Evolutionary conservation across 2,113 vertebrate genomes (phyloP).

Genomic region (Oryzias celebensis): DNA sequence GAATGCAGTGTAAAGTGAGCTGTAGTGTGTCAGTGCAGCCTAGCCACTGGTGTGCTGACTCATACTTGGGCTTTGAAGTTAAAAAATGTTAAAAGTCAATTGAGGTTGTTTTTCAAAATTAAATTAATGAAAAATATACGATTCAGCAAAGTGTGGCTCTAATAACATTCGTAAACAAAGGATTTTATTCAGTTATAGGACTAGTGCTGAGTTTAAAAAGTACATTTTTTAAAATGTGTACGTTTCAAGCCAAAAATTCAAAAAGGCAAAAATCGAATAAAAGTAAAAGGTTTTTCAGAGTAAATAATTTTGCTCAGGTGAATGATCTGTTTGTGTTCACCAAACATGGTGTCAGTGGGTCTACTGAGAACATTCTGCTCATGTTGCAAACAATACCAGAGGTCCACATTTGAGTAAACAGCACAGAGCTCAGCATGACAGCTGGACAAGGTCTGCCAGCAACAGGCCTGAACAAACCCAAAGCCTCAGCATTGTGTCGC

Average conservation of each 20-base stretch:
- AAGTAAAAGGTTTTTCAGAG: no score
- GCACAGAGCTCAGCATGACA: conserved; percentile 33
- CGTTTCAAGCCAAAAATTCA: no score
- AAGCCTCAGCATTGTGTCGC: conserved; percentile 23
- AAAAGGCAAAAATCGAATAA: no score
- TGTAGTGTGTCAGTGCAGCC: conserved; percentile 30
- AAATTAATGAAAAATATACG: conserved; percentile 22
- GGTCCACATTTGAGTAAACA: conserved; percentile 65
- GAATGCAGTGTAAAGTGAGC: conserved; percentile 48
- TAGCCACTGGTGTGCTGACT: conserved; percentile 51
- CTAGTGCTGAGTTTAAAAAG: no score
- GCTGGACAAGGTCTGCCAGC: conserved; percentile 51
- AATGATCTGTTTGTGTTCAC: conserved; percentile 28
- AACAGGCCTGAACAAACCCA: conserved; percentile 45
- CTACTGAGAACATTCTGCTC: conserved; percentile 31
- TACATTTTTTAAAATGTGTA: no score
- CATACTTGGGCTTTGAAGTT: conserved; percentile 39
- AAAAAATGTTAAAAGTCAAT: conserved; percentile 36
- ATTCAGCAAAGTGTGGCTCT: neutral
- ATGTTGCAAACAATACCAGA: conserved; percentile 49
- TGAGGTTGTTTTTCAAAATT: conserved; percentile 41
- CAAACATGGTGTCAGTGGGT: conserved; percentile 22
- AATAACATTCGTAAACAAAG: conserved; percentile 7
- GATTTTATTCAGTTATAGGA: neutral
- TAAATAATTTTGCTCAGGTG: no score